Evolutionary conservation across 2,888 invertebrate species (phyloP).

Genomic region (Drosophila greeni): DNA sequence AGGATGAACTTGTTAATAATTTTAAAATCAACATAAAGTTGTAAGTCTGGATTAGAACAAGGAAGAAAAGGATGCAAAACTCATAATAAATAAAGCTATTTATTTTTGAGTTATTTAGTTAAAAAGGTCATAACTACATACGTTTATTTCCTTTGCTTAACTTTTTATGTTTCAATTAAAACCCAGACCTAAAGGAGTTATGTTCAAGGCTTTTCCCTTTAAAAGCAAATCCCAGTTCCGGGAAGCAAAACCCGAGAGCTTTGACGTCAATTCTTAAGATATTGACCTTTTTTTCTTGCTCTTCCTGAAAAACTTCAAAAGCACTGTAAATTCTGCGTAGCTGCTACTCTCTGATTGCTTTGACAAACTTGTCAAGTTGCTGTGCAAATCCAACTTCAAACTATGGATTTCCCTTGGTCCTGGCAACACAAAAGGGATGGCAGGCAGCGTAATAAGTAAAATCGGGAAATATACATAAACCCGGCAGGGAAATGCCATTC

Average conservation of each 20-base stretch:
- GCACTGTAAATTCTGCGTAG: neutral
- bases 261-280: neutral
- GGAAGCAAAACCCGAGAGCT: neutral
- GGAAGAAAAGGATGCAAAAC: no score
- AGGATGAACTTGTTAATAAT: neutral
- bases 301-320: conserved; percentile 15
- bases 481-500: neutral
- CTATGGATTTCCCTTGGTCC: conserved; percentile 7
- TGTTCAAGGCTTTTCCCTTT: neutral
- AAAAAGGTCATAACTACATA: neutral
- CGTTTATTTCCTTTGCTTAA: neutral
- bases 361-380: conserved; percentile 11
- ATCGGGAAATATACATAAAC: conserved; percentile 24
- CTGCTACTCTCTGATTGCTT: conserved; percentile 16
- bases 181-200: neutral
- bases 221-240: neutral
- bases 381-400: conserved; percentile 5
- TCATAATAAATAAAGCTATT: neutral
- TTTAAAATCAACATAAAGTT: neutral
- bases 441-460: conserved; percentile 26
- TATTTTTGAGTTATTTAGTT: neutral
- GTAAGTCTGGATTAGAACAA: neutral
- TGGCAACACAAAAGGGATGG: conserved; percentile 4
- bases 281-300: conserved; percentile 1
- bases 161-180: neutral